Percentiles rank a stretch among this genome's conserved stretches.
Conservation (phyloP, 2,888 invertebrate genomes). For the Chironomus riparius region DNA sequence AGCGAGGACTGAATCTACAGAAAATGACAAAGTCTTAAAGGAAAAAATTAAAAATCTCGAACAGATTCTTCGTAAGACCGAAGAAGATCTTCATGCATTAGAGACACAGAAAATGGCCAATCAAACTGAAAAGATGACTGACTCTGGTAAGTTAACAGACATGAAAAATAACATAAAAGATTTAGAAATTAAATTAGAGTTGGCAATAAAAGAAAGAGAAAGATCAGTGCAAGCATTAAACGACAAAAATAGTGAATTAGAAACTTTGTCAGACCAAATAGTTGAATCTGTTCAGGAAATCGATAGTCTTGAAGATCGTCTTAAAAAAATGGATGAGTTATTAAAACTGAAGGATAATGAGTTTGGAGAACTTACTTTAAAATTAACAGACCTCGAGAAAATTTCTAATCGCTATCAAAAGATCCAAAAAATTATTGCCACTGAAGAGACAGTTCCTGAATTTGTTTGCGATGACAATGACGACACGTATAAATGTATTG, state of each 20-base stretch:
- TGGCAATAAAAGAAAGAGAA: too few relatives aligned
- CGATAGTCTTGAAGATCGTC: neutral
- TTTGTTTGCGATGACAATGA: neutral
- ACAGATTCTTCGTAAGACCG: conserved; percentile 1
- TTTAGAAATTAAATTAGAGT: too few relatives aligned
- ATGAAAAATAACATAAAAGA: too few relatives aligned
- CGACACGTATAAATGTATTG: neutral
- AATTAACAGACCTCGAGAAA: neutral
- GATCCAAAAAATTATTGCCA: neutral
- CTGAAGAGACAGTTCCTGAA: neutral
- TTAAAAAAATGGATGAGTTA: neutral
- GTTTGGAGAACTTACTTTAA: neutral
- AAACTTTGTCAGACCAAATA: too few relatives aligned
- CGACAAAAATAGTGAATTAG: too few relatives aligned
- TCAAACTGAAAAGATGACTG: too few relatives aligned
- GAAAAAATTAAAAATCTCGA: neutral
- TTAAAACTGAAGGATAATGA: neutral
- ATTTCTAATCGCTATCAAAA: neutral
- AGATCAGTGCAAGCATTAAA: too few relatives aligned
- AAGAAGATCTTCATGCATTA: neutral
- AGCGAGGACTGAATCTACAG: conserved; percentile 31
- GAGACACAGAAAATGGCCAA: neutral
- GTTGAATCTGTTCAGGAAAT: neutral
- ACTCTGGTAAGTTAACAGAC: too few relatives aligned
- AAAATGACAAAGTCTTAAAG: neutral